A percentile compares a stretch with the other conserved stretches of the same genome.
These are phyloP conservation scores for Oryzias melastigma DNA, from an alignment of 2,113 vertebrate species.

Conservation along the genomic window DNA sequence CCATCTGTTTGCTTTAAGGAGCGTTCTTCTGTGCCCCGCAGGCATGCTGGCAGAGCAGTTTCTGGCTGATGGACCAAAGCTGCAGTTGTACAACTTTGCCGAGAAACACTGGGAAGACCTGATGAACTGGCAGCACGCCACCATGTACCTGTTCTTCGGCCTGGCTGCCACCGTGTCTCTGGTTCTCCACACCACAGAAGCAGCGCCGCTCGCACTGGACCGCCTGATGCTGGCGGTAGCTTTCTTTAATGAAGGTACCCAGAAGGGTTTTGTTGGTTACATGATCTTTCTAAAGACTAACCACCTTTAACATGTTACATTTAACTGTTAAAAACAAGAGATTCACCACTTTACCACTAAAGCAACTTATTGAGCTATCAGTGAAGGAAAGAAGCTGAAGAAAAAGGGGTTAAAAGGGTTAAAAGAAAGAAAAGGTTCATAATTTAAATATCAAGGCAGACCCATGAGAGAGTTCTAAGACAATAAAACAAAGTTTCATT, in stretches of 20 bases:
- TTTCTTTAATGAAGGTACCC: constrained; percentile 88
- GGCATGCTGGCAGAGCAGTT: constrained; percentile 91
- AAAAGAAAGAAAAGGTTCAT: no score
- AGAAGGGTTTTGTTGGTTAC: background rate
- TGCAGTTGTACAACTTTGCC: constrained; percentile 83
- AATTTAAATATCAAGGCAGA: no score
- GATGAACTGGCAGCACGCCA: constrained; percentile 92
- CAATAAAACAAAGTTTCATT: no score
- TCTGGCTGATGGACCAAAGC: constrained; percentile 76
- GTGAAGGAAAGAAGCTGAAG: no score
- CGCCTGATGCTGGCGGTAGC: constrained; percentile 86
- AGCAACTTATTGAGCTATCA: no score
- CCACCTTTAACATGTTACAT: no score
- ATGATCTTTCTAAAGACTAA: background rate
- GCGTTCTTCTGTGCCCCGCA: constrained; percentile 47
- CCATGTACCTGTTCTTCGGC: constrained; percentile 94
- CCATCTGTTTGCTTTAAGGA: background rate
- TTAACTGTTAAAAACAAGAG: no score
- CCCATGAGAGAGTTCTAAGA: no score
- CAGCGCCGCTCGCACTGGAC: constrained; percentile 80
- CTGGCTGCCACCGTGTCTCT: constrained; percentile 82
- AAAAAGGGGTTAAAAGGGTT: no score
- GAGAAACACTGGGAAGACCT: constrained; percentile 83
- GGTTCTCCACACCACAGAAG: constrained; percentile 78
- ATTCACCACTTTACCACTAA: no score